Evolutionary conservation across 2,797 vertebrate genomes (phyloP).

Genomic region (Gastrophryne carolinensis): DNA sequence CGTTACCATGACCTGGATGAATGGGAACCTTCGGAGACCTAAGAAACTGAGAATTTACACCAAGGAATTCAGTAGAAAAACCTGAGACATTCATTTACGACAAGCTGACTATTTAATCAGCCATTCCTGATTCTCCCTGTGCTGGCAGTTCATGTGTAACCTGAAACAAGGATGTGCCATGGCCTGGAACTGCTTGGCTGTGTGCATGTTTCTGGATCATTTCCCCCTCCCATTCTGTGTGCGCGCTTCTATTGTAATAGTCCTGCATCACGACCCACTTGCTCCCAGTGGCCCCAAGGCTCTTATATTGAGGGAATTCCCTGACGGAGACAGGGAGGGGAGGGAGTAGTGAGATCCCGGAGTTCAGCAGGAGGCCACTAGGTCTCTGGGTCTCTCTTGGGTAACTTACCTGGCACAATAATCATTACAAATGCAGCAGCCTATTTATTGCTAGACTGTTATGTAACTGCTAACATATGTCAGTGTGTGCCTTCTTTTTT

Average conservation of each 20-base stretch:
- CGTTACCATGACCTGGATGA: no score
- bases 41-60: no score
- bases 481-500: not conserved
- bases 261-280: not conserved
- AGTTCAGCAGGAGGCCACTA: conserved; percentile 36
- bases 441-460: no score
- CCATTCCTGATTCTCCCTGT: no score
- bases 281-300: not conserved
- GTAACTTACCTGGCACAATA: not conserved
- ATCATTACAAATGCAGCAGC: not conserved
- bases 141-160: not conserved
- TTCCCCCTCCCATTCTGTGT: conserved; percentile 13
- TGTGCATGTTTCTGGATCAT: not conserved
- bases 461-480: no score
- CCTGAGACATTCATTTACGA: no score
- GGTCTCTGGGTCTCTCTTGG: conserved; percentile 8
- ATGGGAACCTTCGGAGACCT: no score
- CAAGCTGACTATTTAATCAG: no score
- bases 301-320: conserved; percentile 35
- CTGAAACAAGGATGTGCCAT: not conserved
- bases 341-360: not conserved
- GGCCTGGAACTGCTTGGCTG: not conserved
- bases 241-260: conserved; percentile 31
- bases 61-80: no score
- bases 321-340: conserved; percentile 27